A percentile compares a stretch with the other conserved stretches of the same genome.
These are phyloP conservation scores for Epicampocera succincta DNA, from an alignment of 2,888 invertebrate species.

Conservation along the genomic window DNA sequence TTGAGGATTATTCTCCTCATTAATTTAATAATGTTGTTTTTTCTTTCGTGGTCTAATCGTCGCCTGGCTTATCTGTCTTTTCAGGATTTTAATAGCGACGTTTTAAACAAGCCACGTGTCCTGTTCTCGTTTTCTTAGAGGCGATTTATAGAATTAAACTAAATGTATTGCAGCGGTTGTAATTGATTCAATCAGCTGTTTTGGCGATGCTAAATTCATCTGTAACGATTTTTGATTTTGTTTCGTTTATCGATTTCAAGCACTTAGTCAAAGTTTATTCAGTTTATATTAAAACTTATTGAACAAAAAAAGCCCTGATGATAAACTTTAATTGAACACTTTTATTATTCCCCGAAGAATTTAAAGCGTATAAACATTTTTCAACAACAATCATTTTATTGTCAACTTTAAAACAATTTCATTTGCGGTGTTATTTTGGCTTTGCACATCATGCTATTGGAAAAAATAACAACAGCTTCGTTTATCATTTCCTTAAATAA, in stretches of 20 bases:
- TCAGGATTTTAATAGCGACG: neutral
- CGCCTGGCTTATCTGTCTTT: neutral
- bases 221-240: no score
- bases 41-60: neutral
- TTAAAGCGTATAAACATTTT: constrained; percentile 24
- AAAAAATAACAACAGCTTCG: neutral
- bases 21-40: neutral
- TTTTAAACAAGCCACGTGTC: no score
- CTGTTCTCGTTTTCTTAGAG: no score
- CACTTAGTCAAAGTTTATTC: no score
- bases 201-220: no score
- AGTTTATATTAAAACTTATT: neutral
- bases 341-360: constrained; percentile 53
- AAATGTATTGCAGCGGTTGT: no score
- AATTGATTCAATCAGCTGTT: no score
- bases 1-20: constrained; percentile 21
- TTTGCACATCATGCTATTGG: constrained; percentile 2
- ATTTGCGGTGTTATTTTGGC: constrained; percentile 23
- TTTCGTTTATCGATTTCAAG: no score
- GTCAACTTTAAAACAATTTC: constrained; percentile 58
- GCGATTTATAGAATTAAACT: no score
- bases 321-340: constrained; percentile 23
- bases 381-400: constrained; percentile 48
- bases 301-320: neutral
- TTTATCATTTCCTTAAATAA: constrained; percentile 6